Evolutionary conservation across 92 coral and sea anemone genomes (phyloP).

Genomic region (Blastomussa wellsi): DNA sequence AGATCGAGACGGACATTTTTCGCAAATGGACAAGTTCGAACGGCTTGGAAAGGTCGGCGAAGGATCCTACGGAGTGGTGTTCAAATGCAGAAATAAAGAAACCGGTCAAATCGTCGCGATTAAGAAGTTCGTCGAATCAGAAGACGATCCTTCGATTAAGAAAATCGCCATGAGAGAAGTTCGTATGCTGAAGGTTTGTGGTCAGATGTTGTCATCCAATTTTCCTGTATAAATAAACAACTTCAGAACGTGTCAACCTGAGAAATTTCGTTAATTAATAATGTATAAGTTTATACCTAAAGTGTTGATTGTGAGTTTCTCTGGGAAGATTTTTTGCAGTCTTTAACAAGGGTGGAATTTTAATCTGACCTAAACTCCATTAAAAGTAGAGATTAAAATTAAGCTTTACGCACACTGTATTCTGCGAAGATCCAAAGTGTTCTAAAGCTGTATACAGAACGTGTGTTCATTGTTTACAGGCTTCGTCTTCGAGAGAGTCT

Average conservation of each 20-base stretch:
- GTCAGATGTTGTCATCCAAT: not conserved
- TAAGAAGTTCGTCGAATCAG: conserved; percentile 95
- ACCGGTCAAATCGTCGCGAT: conserved; percentile 93
- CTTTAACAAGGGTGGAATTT: conserved; percentile 23
- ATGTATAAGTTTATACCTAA: not conserved
- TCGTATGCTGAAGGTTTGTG: conserved; percentile 84
- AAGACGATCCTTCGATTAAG: conserved; percentile 90
- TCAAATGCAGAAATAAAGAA: conserved; percentile 94
- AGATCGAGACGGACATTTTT: not conserved
- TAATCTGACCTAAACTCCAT: not conserved
- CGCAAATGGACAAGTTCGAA: conserved; percentile 92
- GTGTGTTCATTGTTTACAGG: not conserved
- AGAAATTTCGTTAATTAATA: no score
- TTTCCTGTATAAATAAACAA: not conserved
- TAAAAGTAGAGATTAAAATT: not conserved
- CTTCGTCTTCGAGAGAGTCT: not conserved
- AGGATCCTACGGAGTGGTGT: conserved; percentile 97
- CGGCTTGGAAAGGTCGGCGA: conserved; percentile 95
- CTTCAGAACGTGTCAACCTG: not conserved
- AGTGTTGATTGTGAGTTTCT: not conserved
- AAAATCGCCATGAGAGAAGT: conserved; percentile 97
- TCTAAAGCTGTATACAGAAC: no score
- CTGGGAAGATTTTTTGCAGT: not conserved
- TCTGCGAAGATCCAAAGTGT: not conserved
- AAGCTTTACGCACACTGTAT: not conserved